Evolutionary conservation across 2,888 invertebrate genomes (phyloP).

Genomic region (Drosophila tanythrix): DNA sequence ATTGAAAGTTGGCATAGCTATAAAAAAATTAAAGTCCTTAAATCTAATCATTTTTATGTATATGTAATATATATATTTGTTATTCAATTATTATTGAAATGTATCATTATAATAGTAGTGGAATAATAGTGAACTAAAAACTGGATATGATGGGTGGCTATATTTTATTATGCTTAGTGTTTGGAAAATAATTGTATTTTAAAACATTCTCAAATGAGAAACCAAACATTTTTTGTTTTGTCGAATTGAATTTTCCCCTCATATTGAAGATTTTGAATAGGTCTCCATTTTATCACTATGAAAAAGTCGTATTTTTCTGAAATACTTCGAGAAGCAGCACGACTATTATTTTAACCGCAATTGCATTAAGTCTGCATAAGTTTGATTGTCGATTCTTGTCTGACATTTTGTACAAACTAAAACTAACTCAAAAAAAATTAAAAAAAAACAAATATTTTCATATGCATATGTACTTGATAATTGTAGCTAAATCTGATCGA

Average conservation of each 20-base stretch:
- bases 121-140: neutral
- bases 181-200: neutral
- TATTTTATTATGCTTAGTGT: neutral
- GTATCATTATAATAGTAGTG: neutral
- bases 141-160: neutral
- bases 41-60: neutral
- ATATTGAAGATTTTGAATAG: neutral
- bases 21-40: neutral
- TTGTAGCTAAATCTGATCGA: constrained; percentile 93
- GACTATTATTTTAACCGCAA: neutral
- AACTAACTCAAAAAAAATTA: neutral
- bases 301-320: neutral
- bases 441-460: neutral
- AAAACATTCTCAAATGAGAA: neutral
- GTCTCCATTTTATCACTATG: neutral
- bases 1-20: neutral
- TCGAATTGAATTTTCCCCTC: neutral
- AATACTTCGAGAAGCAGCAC: neutral
- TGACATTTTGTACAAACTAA: neutral
- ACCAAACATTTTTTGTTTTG: neutral
- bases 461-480: neutral
- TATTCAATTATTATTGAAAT: neutral
- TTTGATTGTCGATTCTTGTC: neutral
- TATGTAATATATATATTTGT: neutral
- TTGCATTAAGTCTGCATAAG: neutral